Base-by-base conservation (phyloP, 2,888 invertebrate species). In the Acrobasis consociella region DNA sequence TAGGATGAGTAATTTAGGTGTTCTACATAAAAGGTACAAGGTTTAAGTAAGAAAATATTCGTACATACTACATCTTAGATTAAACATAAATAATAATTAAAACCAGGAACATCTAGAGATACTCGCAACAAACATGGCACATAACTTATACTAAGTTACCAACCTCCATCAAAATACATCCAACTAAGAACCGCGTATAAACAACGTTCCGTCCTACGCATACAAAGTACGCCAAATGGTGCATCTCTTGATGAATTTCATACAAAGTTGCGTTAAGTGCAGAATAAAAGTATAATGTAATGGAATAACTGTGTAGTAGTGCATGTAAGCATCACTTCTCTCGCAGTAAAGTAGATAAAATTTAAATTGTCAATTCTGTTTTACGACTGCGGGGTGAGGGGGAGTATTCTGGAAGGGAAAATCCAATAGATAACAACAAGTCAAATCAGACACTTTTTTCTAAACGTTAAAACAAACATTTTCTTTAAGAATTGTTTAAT, bases 301-400 rank as follows among this genome's bases (percentile, higher is more conserved):
- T 78, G 69, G 71, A 72, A 77, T 75, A 76, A 78, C 74, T 70
- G 73, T 74, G 76, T 81, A 78, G 81, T 82, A 85, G 84, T 83
- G 84, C 75, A 82, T 78, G 76, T 78, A 81, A 75, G 73, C 78
- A 78, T 81, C 78, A 76, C 80, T 75, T 73, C 75, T 59, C 72
- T 59, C 72, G 70, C 80, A 82, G 83, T 88, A 87, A 88, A 88
- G 85, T 83, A 84, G 87, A 89, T 89, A 88, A 89, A 89, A 89
- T 89, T 87, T 86, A 87, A 88, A 89, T 89, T 89, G 89, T 78
- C 89, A 88, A 87, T 87, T 87, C 84, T 78, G 81, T 81, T 89
- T 89, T 89, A 89, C 86, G 89, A 87, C 31, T 31, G 74, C 78
- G 69, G 70, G 65, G 65, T 42, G 63, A 73, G 74, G 76, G 65